Evolutionary conservation across 2,888 invertebrate genomes (phyloP), one percentile per base, ranked within the genome.

Genomic region (Drosophila pullipes): DNA sequence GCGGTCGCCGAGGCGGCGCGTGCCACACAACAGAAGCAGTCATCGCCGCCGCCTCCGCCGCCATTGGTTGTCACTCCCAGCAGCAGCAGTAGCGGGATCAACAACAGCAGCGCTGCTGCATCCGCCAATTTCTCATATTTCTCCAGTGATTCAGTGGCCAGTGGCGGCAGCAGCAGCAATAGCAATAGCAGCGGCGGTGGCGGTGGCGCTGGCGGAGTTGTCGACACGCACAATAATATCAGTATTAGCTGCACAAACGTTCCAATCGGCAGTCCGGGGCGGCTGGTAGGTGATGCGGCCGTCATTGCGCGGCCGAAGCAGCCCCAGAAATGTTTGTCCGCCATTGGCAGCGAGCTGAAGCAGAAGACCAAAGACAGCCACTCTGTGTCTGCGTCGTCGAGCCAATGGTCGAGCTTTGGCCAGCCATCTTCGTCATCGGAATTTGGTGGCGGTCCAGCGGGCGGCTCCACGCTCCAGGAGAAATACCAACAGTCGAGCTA

Each of bases 271-370:
- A 75, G 77, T 67, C 84, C 81, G 3, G 86, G 91, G 7, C 78
- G 92, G 9, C 76, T 92, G 54, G 79, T 80, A 16, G 92, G 92
- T 25, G 92, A 92, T 63, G 91, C 92, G 4, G 92, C 92, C 13
- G 82, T 92, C 57, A 92, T 92, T 64, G 91, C 91, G 50, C 91
- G 92, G 28, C 92, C 92, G 7, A 79, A 86, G 49, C 83, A 87
- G 31, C 63, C 82, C 0, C 86, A 84, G 11, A 92, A 92, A 74
- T 93, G 91, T 62, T 85, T 92, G 47, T 93, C 93, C 4, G 93
- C 93, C 28, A 93, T 93, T 74, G 93, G 94, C 16, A 93, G 93
- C 82, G 94, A 93, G 85, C 80, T 93, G 31, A 93, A 93, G 69
- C 93, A 93, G 69, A 91, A 91, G 79, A 91, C 92, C 67, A 93